Conservation (phyloP, 2,888 invertebrate genomes). For the Oxystoma pomonae region DNA sequence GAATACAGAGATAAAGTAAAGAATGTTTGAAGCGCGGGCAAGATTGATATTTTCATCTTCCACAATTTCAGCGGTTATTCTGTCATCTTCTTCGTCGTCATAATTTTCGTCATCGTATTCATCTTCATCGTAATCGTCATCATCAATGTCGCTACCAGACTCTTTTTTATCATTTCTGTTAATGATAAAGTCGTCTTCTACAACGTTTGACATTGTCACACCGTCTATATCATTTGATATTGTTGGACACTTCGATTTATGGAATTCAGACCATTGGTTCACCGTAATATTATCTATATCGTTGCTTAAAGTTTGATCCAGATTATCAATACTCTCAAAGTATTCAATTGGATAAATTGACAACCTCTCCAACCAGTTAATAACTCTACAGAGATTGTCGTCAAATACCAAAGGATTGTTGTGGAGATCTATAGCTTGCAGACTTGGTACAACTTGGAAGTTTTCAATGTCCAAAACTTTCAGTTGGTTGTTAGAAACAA, state of each 20-base stretch:
- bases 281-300: constrained; percentile 27
- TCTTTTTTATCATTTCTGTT: not conserved
- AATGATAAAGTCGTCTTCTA: constrained; percentile 5
- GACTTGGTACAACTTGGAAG: constrained; percentile 54
- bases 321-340: constrained; percentile 24
- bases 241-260: constrained; percentile 25
- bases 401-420: constrained; percentile 67
- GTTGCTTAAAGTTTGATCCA: constrained; percentile 28
- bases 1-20: constrained; percentile 52
- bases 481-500: constrained; percentile 57
- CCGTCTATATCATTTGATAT: constrained; percentile 34
- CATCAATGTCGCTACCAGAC: constrained; percentile 21
- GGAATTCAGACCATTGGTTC: constrained; percentile 27
- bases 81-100: constrained; percentile 19
- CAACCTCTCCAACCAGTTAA: constrained; percentile 59
- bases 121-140: constrained; percentile 39
- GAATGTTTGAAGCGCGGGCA: constrained; percentile 35
- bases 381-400: constrained; percentile 61
- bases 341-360: constrained; percentile 54
- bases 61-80: constrained; percentile 17
- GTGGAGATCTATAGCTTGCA: constrained; percentile 58
- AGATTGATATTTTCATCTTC: constrained; percentile 30
- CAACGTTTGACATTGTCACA: constrained; percentile 13
- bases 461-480: constrained; percentile 56
- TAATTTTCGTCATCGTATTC: constrained; percentile 43